phyloP scores from a whole-genome alignment of 2,888 invertebrate species.

The Synergus gifuensis region DNA sequence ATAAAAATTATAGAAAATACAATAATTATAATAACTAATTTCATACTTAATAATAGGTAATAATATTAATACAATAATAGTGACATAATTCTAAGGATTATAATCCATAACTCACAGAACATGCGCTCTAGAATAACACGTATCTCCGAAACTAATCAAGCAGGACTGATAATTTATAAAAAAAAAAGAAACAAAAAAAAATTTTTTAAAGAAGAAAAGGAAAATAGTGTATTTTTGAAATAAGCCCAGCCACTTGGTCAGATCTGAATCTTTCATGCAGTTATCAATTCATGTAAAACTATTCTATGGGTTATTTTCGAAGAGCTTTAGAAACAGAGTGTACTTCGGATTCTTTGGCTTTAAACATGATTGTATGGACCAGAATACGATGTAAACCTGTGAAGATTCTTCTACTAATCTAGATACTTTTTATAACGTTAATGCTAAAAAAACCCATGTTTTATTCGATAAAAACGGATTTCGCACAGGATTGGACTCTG shows the following conservation, averaged over 20 bases:
- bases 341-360: conserved; percentile 41
- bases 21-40: conserved; percentile 55
- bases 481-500: conserved; percentile 46
- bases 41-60: conserved; percentile 61
- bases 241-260: conserved; percentile 35
- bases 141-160: conserved; percentile 70
- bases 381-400: conserved; percentile 41
- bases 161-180: conserved; percentile 64
- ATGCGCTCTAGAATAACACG: conserved; percentile 73
- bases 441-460: conserved; percentile 16
- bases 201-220: conserved; percentile 36
- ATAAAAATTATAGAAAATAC: conserved; percentile 51
- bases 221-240: conserved; percentile 49
- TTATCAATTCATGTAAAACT: conserved; percentile 22
- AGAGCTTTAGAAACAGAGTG: conserved; percentile 39
- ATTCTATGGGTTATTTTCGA: conserved; percentile 32
- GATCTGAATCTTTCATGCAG: conserved; percentile 39
- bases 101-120: conserved; percentile 69
- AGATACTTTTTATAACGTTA: conserved; percentile 6
- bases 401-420: conserved; percentile 23
- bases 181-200: conserved; percentile 45
- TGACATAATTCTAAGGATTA: conserved; percentile 37
- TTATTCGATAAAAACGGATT: conserved; percentile 69
- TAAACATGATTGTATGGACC: conserved; percentile 36
- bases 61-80: conserved; percentile 53